phyloP scores from a whole-genome alignment of 2,113 vertebrate genomes.

The Tupaia tana region DNA sequence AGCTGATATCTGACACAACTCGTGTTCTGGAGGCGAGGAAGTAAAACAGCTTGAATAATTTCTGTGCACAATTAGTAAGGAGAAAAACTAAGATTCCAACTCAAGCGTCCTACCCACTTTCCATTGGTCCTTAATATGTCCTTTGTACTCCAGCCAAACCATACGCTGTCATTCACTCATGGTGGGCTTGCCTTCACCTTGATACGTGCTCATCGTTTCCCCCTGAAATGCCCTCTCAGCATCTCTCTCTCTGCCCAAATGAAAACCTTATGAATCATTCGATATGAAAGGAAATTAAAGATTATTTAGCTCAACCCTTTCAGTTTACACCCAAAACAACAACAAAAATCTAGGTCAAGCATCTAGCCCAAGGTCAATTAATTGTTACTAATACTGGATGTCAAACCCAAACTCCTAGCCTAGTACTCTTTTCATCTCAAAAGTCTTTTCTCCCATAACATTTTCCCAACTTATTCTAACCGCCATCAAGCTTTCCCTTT shows the following conservation, averaged over 20 bases:
- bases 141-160: background rate
- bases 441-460: background rate
- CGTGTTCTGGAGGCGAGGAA: background rate
- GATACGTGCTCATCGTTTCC: background rate
- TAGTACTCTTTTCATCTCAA: background rate
- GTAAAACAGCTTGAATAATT: background rate
- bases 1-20: background rate
- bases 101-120: background rate
- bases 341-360: background rate
- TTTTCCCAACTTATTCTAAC: background rate
- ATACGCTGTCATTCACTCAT: background rate
- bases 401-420: background rate
- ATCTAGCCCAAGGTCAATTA: background rate
- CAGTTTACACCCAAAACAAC: background rate
- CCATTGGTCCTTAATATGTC: background rate
- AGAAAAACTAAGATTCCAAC: background rate
- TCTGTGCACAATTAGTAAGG: background rate
- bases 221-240: background rate
- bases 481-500: background rate
- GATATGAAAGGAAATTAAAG: background rate
- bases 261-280: background rate
- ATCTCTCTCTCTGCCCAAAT: background rate
- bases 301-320: background rate
- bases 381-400: background rate
- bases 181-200: background rate